These are phyloP conservation scores for Aphodius sticticus DNA, from an alignment of 2,888 invertebrate species.

Conservation along the genomic window DNA sequence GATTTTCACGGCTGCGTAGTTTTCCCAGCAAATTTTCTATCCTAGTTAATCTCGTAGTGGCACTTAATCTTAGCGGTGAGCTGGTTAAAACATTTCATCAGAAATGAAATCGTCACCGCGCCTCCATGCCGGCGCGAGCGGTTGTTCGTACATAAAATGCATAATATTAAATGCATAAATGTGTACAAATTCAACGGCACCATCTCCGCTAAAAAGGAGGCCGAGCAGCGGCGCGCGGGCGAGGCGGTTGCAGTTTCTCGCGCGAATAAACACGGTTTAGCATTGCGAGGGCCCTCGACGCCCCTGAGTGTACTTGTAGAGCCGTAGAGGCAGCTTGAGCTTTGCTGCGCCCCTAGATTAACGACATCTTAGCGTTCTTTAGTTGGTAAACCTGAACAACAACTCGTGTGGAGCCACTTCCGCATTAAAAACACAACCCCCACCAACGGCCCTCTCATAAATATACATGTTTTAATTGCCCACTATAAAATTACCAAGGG, in stretches of 20 bases:
- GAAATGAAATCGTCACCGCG: slow-evolving; percentile 37
- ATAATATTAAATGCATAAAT: slow-evolving; percentile 36
- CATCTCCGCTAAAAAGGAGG: slow-evolving; percentile 31
- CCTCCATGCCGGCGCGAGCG: slow-evolving; percentile 22
- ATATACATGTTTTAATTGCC: slow-evolving; percentile 49
- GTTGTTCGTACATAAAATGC: slow-evolving; percentile 31
- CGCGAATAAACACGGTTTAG: slow-evolving; percentile 53
- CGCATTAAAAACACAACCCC: slow-evolving; percentile 46
- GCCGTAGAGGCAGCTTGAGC: slow-evolving; percentile 48
- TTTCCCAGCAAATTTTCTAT: no score
- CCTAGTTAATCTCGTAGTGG: no score
- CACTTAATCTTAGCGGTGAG: not conserved
- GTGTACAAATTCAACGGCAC: slow-evolving; percentile 24
- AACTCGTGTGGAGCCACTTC: slow-evolving; percentile 41
- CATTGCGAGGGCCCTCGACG: slow-evolving; percentile 49
- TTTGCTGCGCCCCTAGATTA: slow-evolving; percentile 45
- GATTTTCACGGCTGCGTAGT: no score
- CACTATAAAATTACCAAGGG: slow-evolving; percentile 47
- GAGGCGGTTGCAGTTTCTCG: slow-evolving; percentile 41
- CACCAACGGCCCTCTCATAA: slow-evolving; percentile 41
- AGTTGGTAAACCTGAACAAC: slow-evolving; percentile 37
- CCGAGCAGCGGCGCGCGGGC: slow-evolving; percentile 12
- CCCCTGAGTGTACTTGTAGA: slow-evolving; percentile 49
- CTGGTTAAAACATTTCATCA: slow-evolving; percentile 39
- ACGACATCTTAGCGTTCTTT: slow-evolving; percentile 46